Evolutionary conservation across 2,797 vertebrate genomes (phyloP).

Genomic region (Tamandua tetradactyla): DNA sequence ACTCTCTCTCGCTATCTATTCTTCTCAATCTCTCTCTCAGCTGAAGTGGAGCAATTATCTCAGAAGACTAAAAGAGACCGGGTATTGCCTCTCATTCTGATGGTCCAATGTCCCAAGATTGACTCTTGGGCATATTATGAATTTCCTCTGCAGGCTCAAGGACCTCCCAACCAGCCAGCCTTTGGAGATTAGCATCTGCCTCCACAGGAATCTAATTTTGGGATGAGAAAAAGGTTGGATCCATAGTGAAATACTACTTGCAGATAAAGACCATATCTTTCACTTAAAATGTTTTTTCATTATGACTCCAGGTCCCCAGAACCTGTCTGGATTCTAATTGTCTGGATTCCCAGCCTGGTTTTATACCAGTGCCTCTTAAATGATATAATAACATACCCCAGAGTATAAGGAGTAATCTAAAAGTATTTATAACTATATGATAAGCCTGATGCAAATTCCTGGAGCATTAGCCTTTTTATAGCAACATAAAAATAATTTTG

Average conservation of each 20-base stretch:
- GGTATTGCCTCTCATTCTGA: neutral
- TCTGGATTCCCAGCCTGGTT: neutral
- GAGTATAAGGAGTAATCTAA: neutral
- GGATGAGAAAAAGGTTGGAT: neutral
- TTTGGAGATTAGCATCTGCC: neutral
- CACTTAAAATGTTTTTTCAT: neutral
- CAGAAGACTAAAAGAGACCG: neutral
- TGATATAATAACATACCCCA: neutral
- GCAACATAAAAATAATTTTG: neutral
- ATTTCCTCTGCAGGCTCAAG: neutral
- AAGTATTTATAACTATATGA: neutral
- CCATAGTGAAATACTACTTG: neutral
- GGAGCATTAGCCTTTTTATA: neutral
- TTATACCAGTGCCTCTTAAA: neutral
- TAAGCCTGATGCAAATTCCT: neutral
- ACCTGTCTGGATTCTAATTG: neutral
- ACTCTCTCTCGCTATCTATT: neutral
- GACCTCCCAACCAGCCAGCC: neutral
- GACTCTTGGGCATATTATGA: neutral
- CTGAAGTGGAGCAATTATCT: neutral
- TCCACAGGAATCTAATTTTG: neutral
- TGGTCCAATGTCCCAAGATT: neutral
- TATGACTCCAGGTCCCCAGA: neutral
- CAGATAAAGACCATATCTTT: neutral
- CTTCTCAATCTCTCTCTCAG: neutral